phyloP scores from a whole-genome alignment of 1,140 invertebrate genomes.

The Lineus longissimus region DNA sequence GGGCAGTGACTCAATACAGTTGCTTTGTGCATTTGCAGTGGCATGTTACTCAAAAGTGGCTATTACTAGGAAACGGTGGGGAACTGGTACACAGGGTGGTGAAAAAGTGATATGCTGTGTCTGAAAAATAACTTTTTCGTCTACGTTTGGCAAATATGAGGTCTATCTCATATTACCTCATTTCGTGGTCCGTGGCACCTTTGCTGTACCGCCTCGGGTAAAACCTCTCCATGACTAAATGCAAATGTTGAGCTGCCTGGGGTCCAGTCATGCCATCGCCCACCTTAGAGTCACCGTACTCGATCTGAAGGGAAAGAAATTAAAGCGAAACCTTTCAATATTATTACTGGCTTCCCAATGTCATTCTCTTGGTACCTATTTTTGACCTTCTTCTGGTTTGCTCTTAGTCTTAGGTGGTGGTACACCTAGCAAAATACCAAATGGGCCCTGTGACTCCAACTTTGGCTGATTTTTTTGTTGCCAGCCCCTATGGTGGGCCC shows the following conservation, averaged over 20 bases:
- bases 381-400: too few relatives aligned
- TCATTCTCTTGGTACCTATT: too few relatives aligned
- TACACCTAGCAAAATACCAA: too few relatives aligned
- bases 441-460: neutral
- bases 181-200: neutral
- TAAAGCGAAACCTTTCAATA: too few relatives aligned
- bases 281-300: constrained; percentile 59
- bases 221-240: constrained; percentile 79
- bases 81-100: too few relatives aligned
- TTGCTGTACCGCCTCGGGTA: constrained; percentile 66
- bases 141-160: constrained; percentile 11
- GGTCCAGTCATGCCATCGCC: constrained; percentile 30
- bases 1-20: too few relatives aligned
- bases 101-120: too few relatives aligned
- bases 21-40: too few relatives aligned
- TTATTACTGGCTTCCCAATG: too few relatives aligned
- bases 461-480: constrained; percentile 12
- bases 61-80: too few relatives aligned
- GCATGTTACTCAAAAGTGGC: too few relatives aligned
- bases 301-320: constrained; percentile 59
- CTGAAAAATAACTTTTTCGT: constrained; percentile 16
- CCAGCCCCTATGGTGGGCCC: constrained; percentile 8
- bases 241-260: constrained; percentile 60
- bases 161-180: neutral
- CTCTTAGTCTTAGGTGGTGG: too few relatives aligned